Evolutionary conservation across 2,888 invertebrate species (phyloP), one percentile per base, ranked within the genome.

Genomic region (Mesorhabditis belari): DNA sequence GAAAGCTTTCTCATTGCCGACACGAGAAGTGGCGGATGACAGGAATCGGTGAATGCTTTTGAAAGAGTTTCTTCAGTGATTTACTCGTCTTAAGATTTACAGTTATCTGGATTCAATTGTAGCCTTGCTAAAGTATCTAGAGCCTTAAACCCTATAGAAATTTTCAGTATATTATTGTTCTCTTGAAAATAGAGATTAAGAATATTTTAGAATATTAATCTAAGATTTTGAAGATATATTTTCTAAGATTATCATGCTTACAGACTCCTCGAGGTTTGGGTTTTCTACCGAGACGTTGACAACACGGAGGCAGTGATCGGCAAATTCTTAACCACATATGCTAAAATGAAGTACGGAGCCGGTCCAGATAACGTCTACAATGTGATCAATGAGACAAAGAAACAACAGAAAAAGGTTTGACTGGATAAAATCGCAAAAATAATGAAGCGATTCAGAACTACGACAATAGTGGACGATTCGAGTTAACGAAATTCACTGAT

Each of bases 401-500:
- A 73, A 50, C 60, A 62, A 19, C 64, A 66, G 60, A 73, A 73
- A 58, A 68, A 69, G 67, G 67, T 67, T 17, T 21, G 24, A 24
- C 12, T 57, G 24, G 4, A 17, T 21, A 12, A n/a, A n/a, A 9
- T 50, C n/a, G 5, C 49, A n/a, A 12, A 27, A 21, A 25, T 19
- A 9, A 35, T 60, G 19, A 55, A 12, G 12, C 5, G n/a, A 21
- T 66, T 58, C 49, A 65, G 63, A 69, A 63, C 49, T 73, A 73
- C 56, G 73, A 73, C 44, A 65, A 68, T 58, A 71, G 74, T 52
- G 78, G 78, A 24, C 69, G 69, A 25, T 72, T 78, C 64, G 78
- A 79, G 54, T 60, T 78, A 25, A 69, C 74, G 57, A 71, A 73
- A 55, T 76, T 73, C 58, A 75, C 73, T 6, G 77, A 77, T 55